phyloP scores from a whole-genome alignment of 2,113 vertebrate genomes.

The Cynoglossus semilaevis region DNA sequence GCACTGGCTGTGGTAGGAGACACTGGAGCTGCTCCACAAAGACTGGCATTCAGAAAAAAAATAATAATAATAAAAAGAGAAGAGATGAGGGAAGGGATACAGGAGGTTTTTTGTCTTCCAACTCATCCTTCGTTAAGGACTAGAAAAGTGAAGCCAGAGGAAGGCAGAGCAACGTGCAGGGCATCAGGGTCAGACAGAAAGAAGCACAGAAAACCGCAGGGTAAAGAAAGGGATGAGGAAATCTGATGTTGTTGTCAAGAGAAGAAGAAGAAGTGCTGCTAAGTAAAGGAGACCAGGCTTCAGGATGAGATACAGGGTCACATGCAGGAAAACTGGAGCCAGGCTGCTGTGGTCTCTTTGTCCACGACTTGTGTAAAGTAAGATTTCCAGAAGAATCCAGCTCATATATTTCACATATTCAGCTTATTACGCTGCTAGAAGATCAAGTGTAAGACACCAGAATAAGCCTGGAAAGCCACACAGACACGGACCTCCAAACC shows the following conservation, averaged over 20 bases:
- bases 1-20: slow-evolving; percentile 68
- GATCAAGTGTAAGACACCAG: too few species aligned
- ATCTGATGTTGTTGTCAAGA: slow-evolving; percentile 6
- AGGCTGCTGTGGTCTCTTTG: too few species aligned
- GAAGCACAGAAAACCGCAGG: slow-evolving; percentile 10
- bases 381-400: too few species aligned
- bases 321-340: too few species aligned
- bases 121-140: slow-evolving; percentile 59
- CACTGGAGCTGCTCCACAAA: slow-evolving; percentile 75
- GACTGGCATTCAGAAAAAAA: slow-evolving; percentile 68
- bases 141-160: slow-evolving; percentile 36
- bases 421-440: too few species aligned
- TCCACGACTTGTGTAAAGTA: too few species aligned
- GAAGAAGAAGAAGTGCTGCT: not conserved
- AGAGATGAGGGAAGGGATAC: slow-evolving; percentile 59
- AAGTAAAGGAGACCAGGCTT: not conserved
- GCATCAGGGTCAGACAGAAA: slow-evolving; percentile 24
- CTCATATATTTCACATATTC: too few species aligned
- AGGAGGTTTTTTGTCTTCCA: slow-evolving; percentile 42
- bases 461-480: too few species aligned
- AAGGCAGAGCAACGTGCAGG: slow-evolving; percentile 31
- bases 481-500: too few species aligned
- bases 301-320: not conserved
- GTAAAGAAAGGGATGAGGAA: slow-evolving; percentile 4
- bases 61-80: slow-evolving; percentile 32